A percentile compares a stretch with the other conserved stretches of the same genome.
These are phyloP conservation scores for Anguilla obscura DNA, from an alignment of 2,797 vertebrate species.

Conservation along the genomic window DNA sequence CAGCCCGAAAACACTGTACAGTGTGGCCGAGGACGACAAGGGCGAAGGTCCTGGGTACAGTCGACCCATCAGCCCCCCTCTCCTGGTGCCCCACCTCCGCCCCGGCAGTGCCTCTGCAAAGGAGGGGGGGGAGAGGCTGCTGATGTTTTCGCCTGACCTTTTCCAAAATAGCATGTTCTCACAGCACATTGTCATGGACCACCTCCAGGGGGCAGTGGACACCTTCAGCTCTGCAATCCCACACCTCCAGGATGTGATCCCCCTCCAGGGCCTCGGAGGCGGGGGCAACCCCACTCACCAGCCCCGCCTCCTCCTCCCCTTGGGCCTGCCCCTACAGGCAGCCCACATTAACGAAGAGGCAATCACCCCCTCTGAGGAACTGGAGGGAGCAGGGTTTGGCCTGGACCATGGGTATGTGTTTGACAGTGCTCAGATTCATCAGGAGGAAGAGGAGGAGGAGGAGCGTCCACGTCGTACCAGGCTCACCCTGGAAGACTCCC, in stretches of 20 bases:
- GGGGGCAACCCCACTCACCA: conserved; percentile 68
- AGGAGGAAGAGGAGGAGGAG: conserved; percentile 18
- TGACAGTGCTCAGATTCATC: conserved; percentile 78
- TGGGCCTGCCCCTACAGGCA: conserved; percentile 73
- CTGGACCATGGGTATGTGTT: conserved; percentile 88
- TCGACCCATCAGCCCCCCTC: conserved; percentile 76
- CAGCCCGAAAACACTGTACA: conserved; percentile 93
- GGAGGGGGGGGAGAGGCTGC: conserved; percentile 65
- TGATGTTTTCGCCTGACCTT: conserved; percentile 74
- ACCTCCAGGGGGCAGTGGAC: conserved; percentile 71
- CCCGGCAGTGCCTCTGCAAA: conserved; percentile 58
- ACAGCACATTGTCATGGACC: conserved; percentile 69
- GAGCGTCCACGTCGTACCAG: conserved; percentile 74
- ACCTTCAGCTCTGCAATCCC: conserved; percentile 70
- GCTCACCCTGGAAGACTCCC: conserved; percentile 79
- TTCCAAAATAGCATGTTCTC: conserved; percentile 67
- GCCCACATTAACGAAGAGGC: conserved; percentile 74
- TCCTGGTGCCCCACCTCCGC: conserved; percentile 71
- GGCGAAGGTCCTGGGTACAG: conserved; percentile 74
- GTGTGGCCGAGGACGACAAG: conserved; percentile 88
- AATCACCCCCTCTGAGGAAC: conserved; percentile 66
- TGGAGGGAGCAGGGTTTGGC: conserved; percentile 83
- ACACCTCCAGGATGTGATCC: conserved; percentile 69
- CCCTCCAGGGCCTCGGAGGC: conserved; percentile 61
- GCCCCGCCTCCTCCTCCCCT: conserved; percentile 69